Conservation (phyloP, 2,113 vertebrate species). For the Erinaceus europaeus region DNA sequence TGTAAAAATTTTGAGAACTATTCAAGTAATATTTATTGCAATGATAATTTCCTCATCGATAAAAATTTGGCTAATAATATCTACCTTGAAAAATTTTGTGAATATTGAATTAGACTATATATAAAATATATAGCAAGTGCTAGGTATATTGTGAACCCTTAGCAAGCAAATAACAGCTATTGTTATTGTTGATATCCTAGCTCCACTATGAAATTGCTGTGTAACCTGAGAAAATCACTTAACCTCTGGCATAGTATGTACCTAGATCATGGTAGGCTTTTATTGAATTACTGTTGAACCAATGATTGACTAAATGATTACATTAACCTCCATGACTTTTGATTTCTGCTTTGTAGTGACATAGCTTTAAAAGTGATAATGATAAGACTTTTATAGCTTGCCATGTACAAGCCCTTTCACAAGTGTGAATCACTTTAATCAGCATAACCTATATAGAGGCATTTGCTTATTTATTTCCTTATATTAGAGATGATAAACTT, state of each 20-base stretch:
- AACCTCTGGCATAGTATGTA: background rate
- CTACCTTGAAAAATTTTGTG: background rate
- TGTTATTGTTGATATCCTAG: background rate
- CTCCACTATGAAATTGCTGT: background rate
- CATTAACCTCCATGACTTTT: background rate
- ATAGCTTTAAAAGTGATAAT: background rate
- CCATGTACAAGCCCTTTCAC: background rate
- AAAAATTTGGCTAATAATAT: background rate
- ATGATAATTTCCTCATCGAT: background rate
- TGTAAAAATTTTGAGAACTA: slow-evolving; percentile 1
- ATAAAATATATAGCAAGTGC: background rate
- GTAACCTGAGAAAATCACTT: background rate
- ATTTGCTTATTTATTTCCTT: background rate
- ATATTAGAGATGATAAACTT: background rate
- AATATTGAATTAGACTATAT: slow-evolving; percentile 11
- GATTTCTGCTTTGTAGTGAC: slow-evolving; percentile 7
- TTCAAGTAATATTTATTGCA: background rate
- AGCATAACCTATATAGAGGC: background rate
- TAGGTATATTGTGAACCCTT: background rate
- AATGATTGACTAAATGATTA: background rate
- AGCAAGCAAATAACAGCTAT: background rate
- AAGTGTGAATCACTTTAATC: background rate
- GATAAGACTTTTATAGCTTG: background rate
- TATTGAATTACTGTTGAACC: slow-evolving; percentile 19
- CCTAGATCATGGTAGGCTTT: background rate